Conservation (phyloP, 2,113 vertebrate species). For the Tragulus kanchil region DNA sequence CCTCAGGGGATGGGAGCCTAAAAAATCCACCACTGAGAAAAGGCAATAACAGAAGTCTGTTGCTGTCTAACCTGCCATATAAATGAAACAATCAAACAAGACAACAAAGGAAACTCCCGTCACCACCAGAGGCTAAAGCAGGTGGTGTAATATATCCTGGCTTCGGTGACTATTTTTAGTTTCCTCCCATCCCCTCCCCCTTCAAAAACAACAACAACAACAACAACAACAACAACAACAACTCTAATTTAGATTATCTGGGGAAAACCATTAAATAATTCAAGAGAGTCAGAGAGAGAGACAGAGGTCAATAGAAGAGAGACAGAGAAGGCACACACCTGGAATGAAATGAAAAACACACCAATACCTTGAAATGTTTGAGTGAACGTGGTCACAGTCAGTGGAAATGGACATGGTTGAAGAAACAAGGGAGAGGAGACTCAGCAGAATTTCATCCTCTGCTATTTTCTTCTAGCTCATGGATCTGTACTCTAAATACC, state of each 20-base stretch:
- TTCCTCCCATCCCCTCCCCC: not conserved
- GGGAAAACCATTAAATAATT: conserved; percentile 79
- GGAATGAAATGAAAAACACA: conserved; percentile 52
- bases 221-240: not conserved
- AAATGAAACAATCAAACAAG: conserved; percentile 92
- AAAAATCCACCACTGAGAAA: conserved; percentile 86
- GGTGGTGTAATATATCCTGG: conserved; percentile 89
- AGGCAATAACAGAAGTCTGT: conserved; percentile 91
- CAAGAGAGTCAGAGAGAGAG: conserved; percentile 61
- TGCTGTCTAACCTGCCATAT: conserved; percentile 91
- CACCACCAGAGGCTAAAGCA: conserved; percentile 88
- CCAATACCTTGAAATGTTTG: not conserved
- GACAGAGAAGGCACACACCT: not conserved
- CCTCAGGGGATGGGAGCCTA: conserved; percentile 86
- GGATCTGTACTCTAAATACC: not conserved
- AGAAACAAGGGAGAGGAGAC: not conserved
- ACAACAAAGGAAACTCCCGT: conserved; percentile 90
- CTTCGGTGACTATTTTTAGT: conserved; percentile 89
- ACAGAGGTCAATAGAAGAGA: conserved; percentile 31
- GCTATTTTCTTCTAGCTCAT: not conserved
- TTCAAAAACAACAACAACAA: not conserved
- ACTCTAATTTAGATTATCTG: conserved; percentile 79
- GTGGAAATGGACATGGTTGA: not conserved
- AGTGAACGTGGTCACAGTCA: not conserved
- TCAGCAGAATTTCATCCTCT: not conserved